Base-by-base conservation (phyloP, 2,797 vertebrate species). In the Benthosema pterotum region DNA sequence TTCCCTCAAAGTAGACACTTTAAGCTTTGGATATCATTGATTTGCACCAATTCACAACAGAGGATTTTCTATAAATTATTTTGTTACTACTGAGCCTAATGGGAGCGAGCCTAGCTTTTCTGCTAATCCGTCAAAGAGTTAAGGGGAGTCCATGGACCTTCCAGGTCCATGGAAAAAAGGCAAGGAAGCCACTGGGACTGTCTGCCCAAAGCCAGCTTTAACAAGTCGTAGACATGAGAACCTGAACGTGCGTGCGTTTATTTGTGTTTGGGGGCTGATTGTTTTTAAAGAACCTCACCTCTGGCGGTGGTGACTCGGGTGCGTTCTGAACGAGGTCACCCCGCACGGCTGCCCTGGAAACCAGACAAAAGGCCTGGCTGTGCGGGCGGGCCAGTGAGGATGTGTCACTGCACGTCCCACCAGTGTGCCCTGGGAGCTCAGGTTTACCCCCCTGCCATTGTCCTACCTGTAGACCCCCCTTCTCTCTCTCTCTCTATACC, bases 321-420 rank as follows among this genome's bases (percentile, higher is more conserved):
- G n/a, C n/a, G n/a, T n/a, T 11, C 13, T 17, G 32, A 43, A 19
- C 8, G 28, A 62, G 60, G 59, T 43, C 60, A 63, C 14, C 19
- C 18, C 32, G 38, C 17, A 4, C 2, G 46, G 14, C 49, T 46
- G 42, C 12, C 43, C 51, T 25, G 15, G 22, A 55, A 54, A 51
- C 28, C 42, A 17, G 12, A 63, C 52, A 32, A 46, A 38, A 47
- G 61, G 17, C 9, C 13, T 17, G 19, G 14, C 18, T 9, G 2
- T n/a, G 7, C 22, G 6, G 2, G 17, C n/a, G 32, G 32, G 32
- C 32, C n/a, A n/a, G n/a, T n/a, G 22, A 32, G 22, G 57, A 17
- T 49, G 22, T 51, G 48, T 19, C 32, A 8, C 16, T 18, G 2
- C 38, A 4, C 5, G 25, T 58, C 32, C 16, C 18, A 8, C 11